Percentiles rank a stretch among this genome's conserved stretches.
These are phyloP conservation scores for Macrostomum cliftonense DNA, from an alignment of 2,888 invertebrate species.

Conservation along the genomic window DNA sequence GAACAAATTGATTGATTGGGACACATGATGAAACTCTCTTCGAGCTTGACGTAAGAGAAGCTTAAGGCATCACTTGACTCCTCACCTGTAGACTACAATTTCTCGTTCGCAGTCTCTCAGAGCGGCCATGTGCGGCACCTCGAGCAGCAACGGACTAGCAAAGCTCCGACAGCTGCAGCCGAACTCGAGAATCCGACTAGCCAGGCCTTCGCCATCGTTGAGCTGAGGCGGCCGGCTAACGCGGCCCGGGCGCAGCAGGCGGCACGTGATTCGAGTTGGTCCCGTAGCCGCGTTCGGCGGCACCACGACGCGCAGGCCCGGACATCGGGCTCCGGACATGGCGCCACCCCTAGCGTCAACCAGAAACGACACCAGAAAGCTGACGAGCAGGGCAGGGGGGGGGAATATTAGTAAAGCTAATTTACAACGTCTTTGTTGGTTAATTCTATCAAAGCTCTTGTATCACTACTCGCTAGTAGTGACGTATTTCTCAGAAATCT, in stretches of 20 bases:
- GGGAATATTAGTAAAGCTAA: too few relatives aligned
- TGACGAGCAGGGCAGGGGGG: constrained; percentile 32
- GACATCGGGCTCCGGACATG: constrained; percentile 92
- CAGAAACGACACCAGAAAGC: constrained; percentile 96
- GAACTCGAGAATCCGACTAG: constrained; percentile 30
- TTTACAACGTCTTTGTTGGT: too few relatives aligned
- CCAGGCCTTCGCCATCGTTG: constrained; percentile 95
- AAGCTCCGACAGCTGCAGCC: neutral
- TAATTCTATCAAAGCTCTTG: too few relatives aligned
- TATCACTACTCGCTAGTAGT: too few relatives aligned
- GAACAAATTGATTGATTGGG: too few relatives aligned
- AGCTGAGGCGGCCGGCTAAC: constrained; percentile 85
- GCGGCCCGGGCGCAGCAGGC: constrained; percentile 61
- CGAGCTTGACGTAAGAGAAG: too few relatives aligned
- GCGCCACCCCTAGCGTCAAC: constrained; percentile 98
- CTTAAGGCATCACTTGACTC: too few relatives aligned
- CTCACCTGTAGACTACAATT: constrained; percentile 55
- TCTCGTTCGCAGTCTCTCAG: constrained; percentile 84
- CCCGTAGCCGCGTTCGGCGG: constrained; percentile 87
- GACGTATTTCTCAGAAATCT: too few relatives aligned
- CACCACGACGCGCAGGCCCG: constrained; percentile 89
- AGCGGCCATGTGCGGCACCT: constrained; percentile 96
- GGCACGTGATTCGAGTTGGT: constrained; percentile 90
- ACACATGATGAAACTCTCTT: too few relatives aligned
- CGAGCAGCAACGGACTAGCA: constrained; percentile 48